Percentiles rank a stretch among this genome's conserved stretches.
These are phyloP conservation scores for Passerina amoena DNA, from an alignment of 2,113 vertebrate genomes.

Conservation along the genomic window DNA sequence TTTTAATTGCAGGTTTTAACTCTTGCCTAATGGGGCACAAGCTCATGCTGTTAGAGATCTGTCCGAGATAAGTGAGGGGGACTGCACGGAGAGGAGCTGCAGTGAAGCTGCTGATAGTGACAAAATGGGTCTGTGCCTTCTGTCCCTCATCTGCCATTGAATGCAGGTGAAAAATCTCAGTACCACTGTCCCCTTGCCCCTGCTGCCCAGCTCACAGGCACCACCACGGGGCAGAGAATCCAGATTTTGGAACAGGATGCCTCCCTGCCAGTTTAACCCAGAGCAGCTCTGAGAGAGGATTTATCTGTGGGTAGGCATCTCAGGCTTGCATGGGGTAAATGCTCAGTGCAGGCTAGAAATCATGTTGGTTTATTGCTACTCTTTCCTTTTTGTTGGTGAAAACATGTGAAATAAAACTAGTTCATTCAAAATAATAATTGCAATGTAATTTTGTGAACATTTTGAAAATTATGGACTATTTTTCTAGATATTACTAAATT, in stretches of 20 bases:
- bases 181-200: background rate
- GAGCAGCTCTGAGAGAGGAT: background rate
- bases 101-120: background rate
- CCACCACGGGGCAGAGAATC: background rate
- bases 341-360: background rate
- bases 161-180: background rate
- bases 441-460: background rate
- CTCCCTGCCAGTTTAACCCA: background rate
- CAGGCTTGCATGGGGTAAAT: background rate
- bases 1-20: constrained; percentile 41
- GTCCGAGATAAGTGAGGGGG: background rate
- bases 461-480: background rate
- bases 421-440: background rate
- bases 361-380: background rate
- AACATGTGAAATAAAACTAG: background rate
- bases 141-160: background rate
- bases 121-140: background rate
- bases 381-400: background rate
- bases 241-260: fast-evolving
- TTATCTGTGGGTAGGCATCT: background rate
- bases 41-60: background rate
- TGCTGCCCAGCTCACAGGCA: background rate
- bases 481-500: background rate
- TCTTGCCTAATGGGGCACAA: constrained; percentile 1
- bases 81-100: fast-evolving